phyloP scores from a whole-genome alignment of 2,797 vertebrate species.

The Lophotriccus pileatus region DNA sequence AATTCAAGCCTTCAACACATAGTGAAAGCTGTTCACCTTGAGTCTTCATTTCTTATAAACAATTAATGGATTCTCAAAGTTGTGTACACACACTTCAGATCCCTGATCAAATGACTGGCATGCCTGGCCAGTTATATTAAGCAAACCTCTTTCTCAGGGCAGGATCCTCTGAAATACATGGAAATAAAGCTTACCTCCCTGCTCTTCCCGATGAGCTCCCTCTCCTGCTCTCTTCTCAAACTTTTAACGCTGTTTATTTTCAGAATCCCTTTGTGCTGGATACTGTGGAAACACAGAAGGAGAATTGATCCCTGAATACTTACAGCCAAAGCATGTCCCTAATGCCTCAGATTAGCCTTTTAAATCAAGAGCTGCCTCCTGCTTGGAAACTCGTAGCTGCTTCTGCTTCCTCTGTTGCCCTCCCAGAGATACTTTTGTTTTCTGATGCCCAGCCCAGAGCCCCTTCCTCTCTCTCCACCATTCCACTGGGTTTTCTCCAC shows the following conservation, averaged over 20 bases:
- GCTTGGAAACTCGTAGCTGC: background rate
- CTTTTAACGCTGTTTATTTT: background rate
- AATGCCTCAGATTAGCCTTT: background rate
- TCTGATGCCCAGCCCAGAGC: background rate
- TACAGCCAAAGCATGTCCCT: background rate
- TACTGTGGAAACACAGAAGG: background rate
- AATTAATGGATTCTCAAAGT: background rate
- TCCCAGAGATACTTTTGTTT: background rate
- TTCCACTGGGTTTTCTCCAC: background rate
- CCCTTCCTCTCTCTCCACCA: background rate
- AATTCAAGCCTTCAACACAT: background rate
- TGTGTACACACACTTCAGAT: background rate
- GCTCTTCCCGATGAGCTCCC: background rate
- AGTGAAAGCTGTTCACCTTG: conserved; percentile 12
- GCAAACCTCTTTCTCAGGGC: background rate
- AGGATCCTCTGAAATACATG: background rate
- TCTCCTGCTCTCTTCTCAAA: background rate
- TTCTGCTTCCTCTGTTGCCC: background rate
- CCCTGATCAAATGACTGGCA: background rate
- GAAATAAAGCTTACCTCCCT: background rate
- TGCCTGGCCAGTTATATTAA: background rate
- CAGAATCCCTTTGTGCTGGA: background rate
- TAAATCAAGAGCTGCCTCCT: background rate
- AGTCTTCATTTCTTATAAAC: background rate
- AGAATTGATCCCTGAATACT: background rate